phyloP scores from a whole-genome alignment of 1,140 invertebrate species.

The Drosophila ananassae region DNA sequence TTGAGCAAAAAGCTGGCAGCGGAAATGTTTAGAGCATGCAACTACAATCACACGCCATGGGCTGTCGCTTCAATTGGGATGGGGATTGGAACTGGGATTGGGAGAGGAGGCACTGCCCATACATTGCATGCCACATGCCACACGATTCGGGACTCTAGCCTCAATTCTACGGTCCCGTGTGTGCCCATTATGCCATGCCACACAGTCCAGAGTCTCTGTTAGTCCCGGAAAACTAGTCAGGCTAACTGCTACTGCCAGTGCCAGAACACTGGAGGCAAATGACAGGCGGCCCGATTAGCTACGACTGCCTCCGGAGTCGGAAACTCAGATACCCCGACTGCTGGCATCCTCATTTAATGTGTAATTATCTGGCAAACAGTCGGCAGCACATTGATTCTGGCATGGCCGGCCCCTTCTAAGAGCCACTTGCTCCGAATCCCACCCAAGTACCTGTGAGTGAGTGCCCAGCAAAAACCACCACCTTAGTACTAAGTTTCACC shows the following conservation, averaged over 20 bases:
- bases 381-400: constrained; percentile 44
- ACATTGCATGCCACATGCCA: constrained; percentile 63
- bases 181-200: constrained; percentile 73
- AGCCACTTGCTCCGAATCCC: constrained; percentile 57
- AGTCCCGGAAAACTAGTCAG: constrained; percentile 41
- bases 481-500: constrained; percentile 41
- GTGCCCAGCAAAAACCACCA: constrained; percentile 19
- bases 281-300: constrained; percentile 49
- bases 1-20: constrained; percentile 19
- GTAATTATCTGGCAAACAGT: constrained; percentile 54
- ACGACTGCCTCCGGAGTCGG: constrained; percentile 25
- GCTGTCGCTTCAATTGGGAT: constrained; percentile 45
- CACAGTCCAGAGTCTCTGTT: constrained; percentile 4
- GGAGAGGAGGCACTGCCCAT: constrained; percentile 18
- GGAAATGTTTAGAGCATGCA: constrained; percentile 66
- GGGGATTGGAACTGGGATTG: neutral
- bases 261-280: constrained; percentile 23
- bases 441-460: constrained; percentile 66
- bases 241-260: constrained; percentile 15
- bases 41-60: constrained; percentile 45
- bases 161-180: constrained; percentile 37
- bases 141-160: constrained; percentile 42
- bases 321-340: constrained; percentile 7
- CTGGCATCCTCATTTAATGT: constrained; percentile 39
- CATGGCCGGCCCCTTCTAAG: constrained; percentile 10